Evolutionary conservation across 2,888 invertebrate genomes (phyloP).

Genomic region (Epistrophe grossulariae): DNA sequence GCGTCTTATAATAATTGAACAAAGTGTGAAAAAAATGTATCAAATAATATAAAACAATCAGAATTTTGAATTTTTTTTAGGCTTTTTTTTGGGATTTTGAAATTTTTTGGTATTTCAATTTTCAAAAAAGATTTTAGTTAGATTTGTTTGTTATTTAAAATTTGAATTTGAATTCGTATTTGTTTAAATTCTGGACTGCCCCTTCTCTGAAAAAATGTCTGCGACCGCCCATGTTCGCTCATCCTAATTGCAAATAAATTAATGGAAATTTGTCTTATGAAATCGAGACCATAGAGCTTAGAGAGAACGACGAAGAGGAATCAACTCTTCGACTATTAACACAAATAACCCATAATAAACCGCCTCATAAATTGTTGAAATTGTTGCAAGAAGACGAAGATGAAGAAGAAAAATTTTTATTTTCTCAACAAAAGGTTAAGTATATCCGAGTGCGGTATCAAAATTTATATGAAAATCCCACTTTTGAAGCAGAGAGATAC

Average conservation of each 20-base stretch:
- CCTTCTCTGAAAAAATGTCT: not conserved
- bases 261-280: slow-evolving; percentile 57
- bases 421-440: slow-evolving; percentile 47
- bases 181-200: not conserved
- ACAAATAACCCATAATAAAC: slow-evolving; percentile 67
- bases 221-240: not conserved
- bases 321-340: slow-evolving; percentile 55
- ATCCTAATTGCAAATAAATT: slow-evolving; percentile 52
- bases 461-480: slow-evolving; percentile 16
- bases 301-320: not conserved
- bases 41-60: no score
- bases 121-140: no score
- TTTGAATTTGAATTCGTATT: not conserved
- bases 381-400: slow-evolving; percentile 19
- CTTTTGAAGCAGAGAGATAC: slow-evolving; percentile 7
- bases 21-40: no score
- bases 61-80: no score
- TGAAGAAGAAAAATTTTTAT: not conserved
- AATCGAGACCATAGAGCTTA: slow-evolving; percentile 2
- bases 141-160: no score
- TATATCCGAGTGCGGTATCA: slow-evolving; percentile 35
- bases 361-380: slow-evolving; percentile 47
- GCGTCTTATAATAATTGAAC: no score
- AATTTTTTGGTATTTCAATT: no score
- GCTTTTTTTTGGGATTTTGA: no score